Evolutionary conservation across 2,797 vertebrate species (phyloP), one percentile per base, ranked within the genome.

Genomic region (Tadarida brasiliensis): DNA sequence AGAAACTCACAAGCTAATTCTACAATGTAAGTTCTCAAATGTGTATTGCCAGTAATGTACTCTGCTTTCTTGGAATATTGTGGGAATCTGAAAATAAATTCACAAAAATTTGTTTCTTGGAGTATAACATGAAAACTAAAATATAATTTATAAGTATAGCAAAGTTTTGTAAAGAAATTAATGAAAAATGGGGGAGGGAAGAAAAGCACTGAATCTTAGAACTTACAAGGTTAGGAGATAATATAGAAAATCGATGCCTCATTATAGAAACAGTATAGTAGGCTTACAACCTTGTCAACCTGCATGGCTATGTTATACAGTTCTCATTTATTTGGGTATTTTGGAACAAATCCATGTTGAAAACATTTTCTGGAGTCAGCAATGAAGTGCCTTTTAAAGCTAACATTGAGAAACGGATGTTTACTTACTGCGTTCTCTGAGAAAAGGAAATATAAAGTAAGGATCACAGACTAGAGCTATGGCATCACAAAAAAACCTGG

Each of bases 281-380:
- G 63, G 4, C 2, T 76, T 70, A 30, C 20, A 90, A 84, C 12
- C 54, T 87, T 67, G 20, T 17, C 63, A 82, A 2, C 9, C 33
- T 9, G 35, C 8, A 56, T 26, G 71, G 24, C 16, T 39, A 3
- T 49, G 70, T 74, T 35, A 80, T 51, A 70, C 0, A 33, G 9
- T 84, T 81, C 7, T 87, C 19, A 65, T 57, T 87, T 78, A 74
- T 82, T 44, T 81, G 33, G 73, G 15, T 35, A 93, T 91, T 78
- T 91, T 51, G 15, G 26, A 70, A 70, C 24, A 84, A 78, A 51
- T 83, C 7, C 65, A 3, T 33, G 89, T 93, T 68, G 4, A 70
- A 57, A 83, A 76, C 17, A 91, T 57, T 91, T 89, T 74, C 7
- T 73, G 2, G 22, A 96, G 87, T 73, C 28, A 88, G 14, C 17